phyloP scores from a whole-genome alignment of 2,113 vertebrate genomes.

The Equus quagga region DNA sequence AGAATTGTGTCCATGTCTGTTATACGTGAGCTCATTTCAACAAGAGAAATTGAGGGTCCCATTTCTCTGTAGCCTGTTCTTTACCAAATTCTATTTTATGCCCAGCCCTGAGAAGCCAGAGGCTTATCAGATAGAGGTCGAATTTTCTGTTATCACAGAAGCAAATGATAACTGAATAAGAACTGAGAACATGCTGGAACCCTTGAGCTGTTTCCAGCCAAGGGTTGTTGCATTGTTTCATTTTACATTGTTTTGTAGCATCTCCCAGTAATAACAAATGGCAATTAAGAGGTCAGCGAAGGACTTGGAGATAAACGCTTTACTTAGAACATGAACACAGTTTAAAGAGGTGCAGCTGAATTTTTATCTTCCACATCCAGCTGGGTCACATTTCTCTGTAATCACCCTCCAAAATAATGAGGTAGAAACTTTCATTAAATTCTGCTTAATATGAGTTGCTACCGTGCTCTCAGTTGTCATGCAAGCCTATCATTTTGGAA shows the following conservation, averaged over 20 bases:
- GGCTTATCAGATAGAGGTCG: not conserved
- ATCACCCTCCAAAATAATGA: not conserved
- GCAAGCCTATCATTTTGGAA: not conserved
- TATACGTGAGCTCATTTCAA: not conserved
- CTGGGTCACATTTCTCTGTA: not conserved
- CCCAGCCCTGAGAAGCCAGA: not conserved
- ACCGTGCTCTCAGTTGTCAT: not conserved
- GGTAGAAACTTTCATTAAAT: not conserved
- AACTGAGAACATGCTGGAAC: not conserved
- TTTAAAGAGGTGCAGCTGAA: not conserved
- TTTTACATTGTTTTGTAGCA: not conserved
- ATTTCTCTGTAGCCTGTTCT: not conserved
- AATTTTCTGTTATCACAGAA: constrained; percentile 12
- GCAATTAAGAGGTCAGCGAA: not conserved
- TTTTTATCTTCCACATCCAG: not conserved
- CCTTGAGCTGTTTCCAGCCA: not conserved
- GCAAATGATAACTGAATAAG: not conserved
- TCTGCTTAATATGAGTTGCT: not conserved
- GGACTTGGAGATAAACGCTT: not conserved
- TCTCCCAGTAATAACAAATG: not conserved
- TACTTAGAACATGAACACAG: not conserved
- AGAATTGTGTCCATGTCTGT: not conserved
- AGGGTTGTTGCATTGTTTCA: not conserved
- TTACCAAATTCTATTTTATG: not conserved
- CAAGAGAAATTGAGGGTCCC: not conserved